Percentiles rank a stretch among this genome's conserved stretches.
Conservation (phyloP, 2,797 vertebrate species). For the Myotis planiceps region DNA sequence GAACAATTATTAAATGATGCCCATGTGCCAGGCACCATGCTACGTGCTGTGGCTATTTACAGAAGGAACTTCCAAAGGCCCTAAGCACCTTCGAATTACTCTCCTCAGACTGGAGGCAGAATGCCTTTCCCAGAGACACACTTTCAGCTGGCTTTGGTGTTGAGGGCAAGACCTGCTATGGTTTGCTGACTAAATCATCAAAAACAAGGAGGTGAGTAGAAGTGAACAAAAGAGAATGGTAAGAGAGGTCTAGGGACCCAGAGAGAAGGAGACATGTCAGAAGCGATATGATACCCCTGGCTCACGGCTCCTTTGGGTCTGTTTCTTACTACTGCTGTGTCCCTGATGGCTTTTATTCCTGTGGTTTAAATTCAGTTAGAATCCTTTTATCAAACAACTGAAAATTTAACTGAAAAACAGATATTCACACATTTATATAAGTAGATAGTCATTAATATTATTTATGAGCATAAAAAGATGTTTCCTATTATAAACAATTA, state of each 20-base stretch:
- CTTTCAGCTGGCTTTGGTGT: neutral
- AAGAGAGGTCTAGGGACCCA: neutral
- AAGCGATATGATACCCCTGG: neutral
- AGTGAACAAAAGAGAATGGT: neutral
- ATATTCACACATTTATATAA: neutral
- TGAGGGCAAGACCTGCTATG: neutral
- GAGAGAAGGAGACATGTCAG: neutral
- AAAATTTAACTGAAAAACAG: neutral
- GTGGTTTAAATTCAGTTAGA: neutral
- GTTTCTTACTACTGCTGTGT: neutral
- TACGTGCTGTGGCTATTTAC: neutral
- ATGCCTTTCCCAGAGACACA: neutral
- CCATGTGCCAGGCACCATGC: neutral
- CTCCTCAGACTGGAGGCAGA: neutral
- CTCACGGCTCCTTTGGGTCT: neutral
- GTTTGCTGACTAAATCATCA: neutral
- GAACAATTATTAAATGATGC: neutral
- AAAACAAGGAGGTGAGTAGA: neutral
- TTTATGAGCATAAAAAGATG: neutral
- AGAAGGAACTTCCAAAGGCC: neutral
- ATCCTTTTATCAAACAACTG: neutral
- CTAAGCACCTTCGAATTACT: neutral
- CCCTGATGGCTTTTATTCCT: neutral
- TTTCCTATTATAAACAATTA: neutral
- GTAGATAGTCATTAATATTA: neutral